Base-by-base conservation (phyloP, 2,797 vertebrate genomes). In the Borostomias antarcticus region DNA sequence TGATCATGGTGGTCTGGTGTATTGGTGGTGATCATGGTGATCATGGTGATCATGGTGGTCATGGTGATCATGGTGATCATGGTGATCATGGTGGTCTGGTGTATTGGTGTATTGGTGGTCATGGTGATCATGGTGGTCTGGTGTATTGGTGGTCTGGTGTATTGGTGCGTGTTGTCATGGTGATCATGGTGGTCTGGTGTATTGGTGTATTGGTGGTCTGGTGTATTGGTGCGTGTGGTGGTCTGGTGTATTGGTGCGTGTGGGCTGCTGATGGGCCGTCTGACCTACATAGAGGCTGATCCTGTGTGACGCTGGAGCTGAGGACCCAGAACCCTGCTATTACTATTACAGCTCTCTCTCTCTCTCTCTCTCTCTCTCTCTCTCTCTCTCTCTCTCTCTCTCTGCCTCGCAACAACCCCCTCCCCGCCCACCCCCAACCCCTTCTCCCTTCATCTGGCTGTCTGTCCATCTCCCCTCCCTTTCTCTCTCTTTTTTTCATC, bases 401-500 rank as follows among this genome's bases (percentile, higher is more conserved):
- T 13, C 40, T 17, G 15, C 13, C 13, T 13, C 15, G 3, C 40
- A n/a, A n/a, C n/a, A n/a, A n/a, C n/a, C 40, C 17, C 33, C 33
- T 10, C 33, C 10, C 33, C 33, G 5, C 33, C 8, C 7, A 13
- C 40, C 40, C 40, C 15, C 40, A 15, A 13, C 35, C 13, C 35
- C 35, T 35, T 10, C 35, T 13, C 35, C 35, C 35, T 37, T 10
- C 40, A 45, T 45, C 40, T 45, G 40, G 40, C 4, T 6, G 40
- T 45, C 15, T 45, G 40, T 45, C 13, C 5, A 17, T 15, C 40
- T 45, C 40, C n/a, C 40, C n/a, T n/a, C n/a, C n/a, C n/a, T 60
- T 76, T 54, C 30, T 17, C 30, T 54, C n/a, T 56, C 32, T 30
- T 8, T 32, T 56, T 56, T 32, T 30, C 19, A 8, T 3, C 26